A percentile compares a stretch with the other conserved stretches of the same genome.
phyloP scores from a whole-genome alignment of 2,888 invertebrate genomes.

The Andrena haemorrhoa region DNA sequence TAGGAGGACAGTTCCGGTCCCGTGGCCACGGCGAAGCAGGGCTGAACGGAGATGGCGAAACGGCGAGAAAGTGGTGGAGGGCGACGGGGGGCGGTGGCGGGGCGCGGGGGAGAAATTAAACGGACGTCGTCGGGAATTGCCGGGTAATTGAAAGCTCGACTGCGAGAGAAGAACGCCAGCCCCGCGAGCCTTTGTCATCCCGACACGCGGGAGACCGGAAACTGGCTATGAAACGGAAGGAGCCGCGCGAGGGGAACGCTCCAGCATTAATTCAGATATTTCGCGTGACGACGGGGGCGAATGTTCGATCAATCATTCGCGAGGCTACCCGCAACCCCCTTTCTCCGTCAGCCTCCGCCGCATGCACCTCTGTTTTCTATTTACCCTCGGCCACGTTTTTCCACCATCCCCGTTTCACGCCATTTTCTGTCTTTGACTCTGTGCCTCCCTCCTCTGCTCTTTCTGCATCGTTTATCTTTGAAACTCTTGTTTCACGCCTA shows the following conservation, averaged over 20 bases:
- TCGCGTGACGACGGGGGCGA: conserved; percentile 56
- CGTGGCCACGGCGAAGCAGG: conserved; percentile 1
- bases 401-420: neutral
- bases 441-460: neutral
- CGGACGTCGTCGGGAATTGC: conserved; percentile 79
- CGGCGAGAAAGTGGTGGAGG: neutral
- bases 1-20: conserved; percentile 6
- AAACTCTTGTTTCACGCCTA: conserved; percentile 12
- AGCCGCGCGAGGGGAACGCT: conserved; percentile 46
- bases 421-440: neutral
- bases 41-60: conserved; percentile 3
- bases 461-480: conserved; percentile 8
- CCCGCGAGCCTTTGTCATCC: conserved; percentile 74
- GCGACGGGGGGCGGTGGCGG: conserved; percentile 6
- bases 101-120: conserved; percentile 72
- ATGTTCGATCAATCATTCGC: conserved; percentile 58
- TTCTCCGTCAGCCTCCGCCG: neutral
- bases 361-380: neutral
- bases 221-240: conserved; percentile 65
- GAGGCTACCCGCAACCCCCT: conserved; percentile 24
- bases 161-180: conserved; percentile 71
- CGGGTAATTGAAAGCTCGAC: conserved; percentile 80
- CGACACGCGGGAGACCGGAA: conserved; percentile 66
- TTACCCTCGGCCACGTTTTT: neutral
- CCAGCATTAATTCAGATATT: conserved; percentile 72